Conservation (phyloP, 2,113 vertebrate genomes). For the Dromiciops gliroides region DNA sequence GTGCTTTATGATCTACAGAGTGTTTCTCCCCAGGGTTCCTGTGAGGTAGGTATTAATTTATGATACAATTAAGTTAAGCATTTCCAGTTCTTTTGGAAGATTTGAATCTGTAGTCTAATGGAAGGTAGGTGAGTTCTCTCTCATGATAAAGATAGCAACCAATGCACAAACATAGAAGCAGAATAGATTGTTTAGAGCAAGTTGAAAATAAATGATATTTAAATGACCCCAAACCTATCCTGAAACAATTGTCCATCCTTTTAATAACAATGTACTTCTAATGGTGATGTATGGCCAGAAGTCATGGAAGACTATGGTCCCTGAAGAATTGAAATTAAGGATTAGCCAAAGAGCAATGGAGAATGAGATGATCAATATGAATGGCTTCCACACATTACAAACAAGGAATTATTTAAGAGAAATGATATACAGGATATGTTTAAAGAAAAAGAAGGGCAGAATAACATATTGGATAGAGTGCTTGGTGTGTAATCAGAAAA, state of each 20-base stretch:
- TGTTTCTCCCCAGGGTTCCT: not conserved
- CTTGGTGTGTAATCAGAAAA: not conserved
- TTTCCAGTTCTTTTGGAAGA: not conserved
- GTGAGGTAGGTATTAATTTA: not conserved
- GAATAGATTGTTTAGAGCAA: not conserved
- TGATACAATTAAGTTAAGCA: not conserved
- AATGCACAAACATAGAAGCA: not conserved
- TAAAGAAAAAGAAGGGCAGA: not conserved
- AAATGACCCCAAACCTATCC: not conserved
- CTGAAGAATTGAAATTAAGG: not conserved
- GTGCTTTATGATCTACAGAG: not conserved
- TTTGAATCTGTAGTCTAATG: not conserved
- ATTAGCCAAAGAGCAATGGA: not conserved
- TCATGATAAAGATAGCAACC: not conserved
- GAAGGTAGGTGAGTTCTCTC: not conserved
- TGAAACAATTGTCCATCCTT: not conserved
- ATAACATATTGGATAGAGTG: not conserved
- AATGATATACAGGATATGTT: not conserved
- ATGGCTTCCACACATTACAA: not conserved
- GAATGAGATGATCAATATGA: not conserved
- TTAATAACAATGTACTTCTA: not conserved
- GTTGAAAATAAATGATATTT: not conserved
- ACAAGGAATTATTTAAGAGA: not conserved
- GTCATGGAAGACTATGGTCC: not conserved
- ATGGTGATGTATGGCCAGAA: not conserved